A percentile compares a stretch with the other conserved stretches of the same genome.
These are phyloP conservation scores for Trachelus iudaicus DNA, from an alignment of 2,888 invertebrate species.

Conservation along the genomic window DNA sequence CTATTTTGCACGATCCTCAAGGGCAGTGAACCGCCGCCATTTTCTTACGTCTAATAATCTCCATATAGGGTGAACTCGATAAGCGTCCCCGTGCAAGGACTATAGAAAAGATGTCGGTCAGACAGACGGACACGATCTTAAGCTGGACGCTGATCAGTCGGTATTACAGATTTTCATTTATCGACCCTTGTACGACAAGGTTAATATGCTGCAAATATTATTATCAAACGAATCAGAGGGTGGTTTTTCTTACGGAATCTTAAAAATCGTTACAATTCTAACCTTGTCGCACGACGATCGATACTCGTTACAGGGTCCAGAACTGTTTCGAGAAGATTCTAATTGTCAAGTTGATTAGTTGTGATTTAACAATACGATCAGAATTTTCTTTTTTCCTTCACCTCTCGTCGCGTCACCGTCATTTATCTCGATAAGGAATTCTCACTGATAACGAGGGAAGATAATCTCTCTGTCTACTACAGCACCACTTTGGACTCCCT, in stretches of 20 bases:
- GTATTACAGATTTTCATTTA: background rate
- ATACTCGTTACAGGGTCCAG: background rate
- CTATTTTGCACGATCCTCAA: background rate
- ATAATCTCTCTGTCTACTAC: constrained; percentile 39
- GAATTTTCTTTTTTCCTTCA: background rate
- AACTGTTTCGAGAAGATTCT: background rate
- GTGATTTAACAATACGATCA: background rate
- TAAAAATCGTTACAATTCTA: background rate
- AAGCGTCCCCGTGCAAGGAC: background rate
- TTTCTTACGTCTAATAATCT: constrained; percentile 1
- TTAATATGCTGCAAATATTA: background rate
- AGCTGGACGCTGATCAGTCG: background rate
- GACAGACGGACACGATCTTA: background rate
- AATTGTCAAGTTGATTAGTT: background rate
- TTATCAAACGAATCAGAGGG: background rate
- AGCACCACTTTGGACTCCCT: constrained; percentile 50
- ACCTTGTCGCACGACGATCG: background rate
- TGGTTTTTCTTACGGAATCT: background rate
- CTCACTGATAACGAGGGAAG: constrained; percentile 17
- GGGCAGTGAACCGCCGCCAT: background rate
- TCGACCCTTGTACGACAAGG: background rate
- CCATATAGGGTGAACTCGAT: background rate
- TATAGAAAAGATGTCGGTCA: background rate
- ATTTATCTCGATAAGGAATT: background rate
- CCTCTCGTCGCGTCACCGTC: background rate